These are phyloP conservation scores for Baronia brevicornis DNA, from an alignment of 2,888 invertebrate species.

Conservation along the genomic window DNA sequence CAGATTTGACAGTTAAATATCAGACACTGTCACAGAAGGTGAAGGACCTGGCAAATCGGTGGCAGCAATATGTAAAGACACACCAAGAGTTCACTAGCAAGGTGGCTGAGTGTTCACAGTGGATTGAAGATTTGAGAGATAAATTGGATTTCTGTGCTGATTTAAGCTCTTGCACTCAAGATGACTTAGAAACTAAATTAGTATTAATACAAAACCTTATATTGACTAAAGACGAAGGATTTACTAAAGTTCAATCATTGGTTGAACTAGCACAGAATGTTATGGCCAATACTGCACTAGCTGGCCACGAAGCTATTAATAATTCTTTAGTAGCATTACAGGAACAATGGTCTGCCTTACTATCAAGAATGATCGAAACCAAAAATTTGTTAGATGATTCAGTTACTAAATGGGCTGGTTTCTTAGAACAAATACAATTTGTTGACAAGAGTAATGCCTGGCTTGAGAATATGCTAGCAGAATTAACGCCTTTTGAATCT, in stretches of 20 bases:
- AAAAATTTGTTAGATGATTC: constrained; percentile 91
- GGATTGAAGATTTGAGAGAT: constrained; percentile 88
- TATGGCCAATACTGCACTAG: constrained; percentile 91
- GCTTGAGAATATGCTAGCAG: constrained; percentile 83
- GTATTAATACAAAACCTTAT: constrained; percentile 90
- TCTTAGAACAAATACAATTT: constrained; percentile 90
- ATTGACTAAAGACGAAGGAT: constrained; percentile 95
- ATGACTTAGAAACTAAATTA: constrained; percentile 89
- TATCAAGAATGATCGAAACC: constrained; percentile 92
- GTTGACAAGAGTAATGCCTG: constrained; percentile 88
- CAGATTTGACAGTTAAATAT: constrained; percentile 93
- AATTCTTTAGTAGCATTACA: constrained; percentile 87
- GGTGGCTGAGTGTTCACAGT: constrained; percentile 85
- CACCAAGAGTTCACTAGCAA: constrained; percentile 92
- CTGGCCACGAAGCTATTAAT: constrained; percentile 91
- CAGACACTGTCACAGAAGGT: constrained; percentile 92
- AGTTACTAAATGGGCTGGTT: constrained; percentile 93
- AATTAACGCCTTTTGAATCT: constrained; percentile 83
- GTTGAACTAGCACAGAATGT: constrained; percentile 95
- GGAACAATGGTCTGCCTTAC: constrained; percentile 91
- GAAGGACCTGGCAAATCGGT: constrained; percentile 91
- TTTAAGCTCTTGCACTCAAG: constrained; percentile 85
- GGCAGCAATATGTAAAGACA: constrained; percentile 92
- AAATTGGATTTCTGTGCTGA: constrained; percentile 93
- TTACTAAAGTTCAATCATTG: constrained; percentile 88